These are phyloP conservation scores for Lampropteryx suffumata DNA, from an alignment of 2,888 invertebrate genomes.

Conservation along the genomic window DNA sequence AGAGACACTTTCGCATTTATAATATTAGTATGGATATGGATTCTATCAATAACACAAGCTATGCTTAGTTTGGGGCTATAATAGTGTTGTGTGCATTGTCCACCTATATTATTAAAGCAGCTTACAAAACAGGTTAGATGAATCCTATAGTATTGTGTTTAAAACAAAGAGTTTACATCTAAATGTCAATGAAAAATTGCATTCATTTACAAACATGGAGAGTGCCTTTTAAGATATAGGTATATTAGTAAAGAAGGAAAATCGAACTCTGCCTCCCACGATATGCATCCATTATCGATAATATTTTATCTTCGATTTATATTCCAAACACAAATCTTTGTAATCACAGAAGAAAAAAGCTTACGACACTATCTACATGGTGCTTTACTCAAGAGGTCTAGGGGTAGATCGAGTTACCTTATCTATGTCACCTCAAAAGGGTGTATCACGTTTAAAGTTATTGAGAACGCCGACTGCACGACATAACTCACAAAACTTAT, in stretches of 20 bases:
- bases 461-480: conserved; percentile 11
- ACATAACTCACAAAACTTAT: conserved; percentile 14
- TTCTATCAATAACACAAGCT: too few species aligned
- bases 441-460: conserved; percentile 18
- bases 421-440: conserved; percentile 13
- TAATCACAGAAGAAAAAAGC: conserved; percentile 28
- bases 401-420: conserved; percentile 19
- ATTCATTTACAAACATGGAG: conserved; percentile 60
- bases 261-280: conserved; percentile 50
- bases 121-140: conserved; percentile 37
- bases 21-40: too few species aligned
- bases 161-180: conserved; percentile 66
- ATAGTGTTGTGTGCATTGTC: too few species aligned
- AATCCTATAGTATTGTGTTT: too few species aligned
- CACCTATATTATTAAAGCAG: conserved; percentile 26
- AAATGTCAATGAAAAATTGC: conserved; percentile 66
- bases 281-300: conserved; percentile 46
- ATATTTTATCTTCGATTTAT: conserved; percentile 42
- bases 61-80: too few species aligned
- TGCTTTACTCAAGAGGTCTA: conserved; percentile 13
- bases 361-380: conserved; percentile 10
- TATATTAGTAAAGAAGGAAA: conserved; percentile 54
- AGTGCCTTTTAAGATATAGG: conserved; percentile 58
- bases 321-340: conserved; percentile 38
- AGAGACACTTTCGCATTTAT: too few species aligned